phyloP scores from a whole-genome alignment of 2,797 vertebrate genomes.

The Amniataba percoides region DNA sequence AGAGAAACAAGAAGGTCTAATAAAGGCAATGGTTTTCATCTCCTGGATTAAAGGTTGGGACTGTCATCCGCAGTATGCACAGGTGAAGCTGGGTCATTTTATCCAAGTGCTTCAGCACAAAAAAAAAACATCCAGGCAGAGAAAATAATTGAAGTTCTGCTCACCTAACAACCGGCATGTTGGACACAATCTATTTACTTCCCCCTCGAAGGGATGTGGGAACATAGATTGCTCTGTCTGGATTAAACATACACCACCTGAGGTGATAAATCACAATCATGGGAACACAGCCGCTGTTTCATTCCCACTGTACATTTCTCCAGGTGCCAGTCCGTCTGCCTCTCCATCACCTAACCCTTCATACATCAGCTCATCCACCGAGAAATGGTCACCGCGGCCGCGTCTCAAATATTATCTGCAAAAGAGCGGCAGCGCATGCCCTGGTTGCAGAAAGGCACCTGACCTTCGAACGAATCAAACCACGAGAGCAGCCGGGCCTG shows the following conservation, averaged over 20 bases:
- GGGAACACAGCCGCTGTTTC: constrained; percentile 40
- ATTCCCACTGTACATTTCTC: constrained; percentile 46
- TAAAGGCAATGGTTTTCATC: constrained; percentile 36
- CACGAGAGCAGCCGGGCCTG: neutral
- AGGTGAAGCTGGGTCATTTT: constrained; percentile 14
- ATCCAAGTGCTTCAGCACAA: constrained; percentile 7
- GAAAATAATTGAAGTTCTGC: constrained; percentile 46
- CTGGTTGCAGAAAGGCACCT: constrained; percentile 25
- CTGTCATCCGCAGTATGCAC: constrained; percentile 36
- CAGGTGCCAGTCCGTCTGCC: constrained; percentile 36
- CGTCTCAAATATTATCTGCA: neutral
- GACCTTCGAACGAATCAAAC: constrained; percentile 42
- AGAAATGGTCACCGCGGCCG: too few species aligned
- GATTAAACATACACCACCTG: constrained; percentile 51
- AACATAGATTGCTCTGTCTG: constrained; percentile 31
- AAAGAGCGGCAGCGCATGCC: constrained; percentile 2
- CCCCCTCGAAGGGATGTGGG: constrained; percentile 22
- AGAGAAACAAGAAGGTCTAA: constrained; percentile 31
- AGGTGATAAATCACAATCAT: constrained; percentile 58
- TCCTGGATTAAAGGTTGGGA: constrained; percentile 40
- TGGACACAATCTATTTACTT: constrained; percentile 43
- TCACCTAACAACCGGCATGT: constrained; percentile 35
- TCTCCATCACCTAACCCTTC: constrained; percentile 19
- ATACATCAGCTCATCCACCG: constrained; percentile 25
- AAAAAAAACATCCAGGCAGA: constrained; percentile 3